Evolutionary conservation across 2,888 invertebrate species (phyloP).

Genomic region (Embidobia sp.): DNA sequence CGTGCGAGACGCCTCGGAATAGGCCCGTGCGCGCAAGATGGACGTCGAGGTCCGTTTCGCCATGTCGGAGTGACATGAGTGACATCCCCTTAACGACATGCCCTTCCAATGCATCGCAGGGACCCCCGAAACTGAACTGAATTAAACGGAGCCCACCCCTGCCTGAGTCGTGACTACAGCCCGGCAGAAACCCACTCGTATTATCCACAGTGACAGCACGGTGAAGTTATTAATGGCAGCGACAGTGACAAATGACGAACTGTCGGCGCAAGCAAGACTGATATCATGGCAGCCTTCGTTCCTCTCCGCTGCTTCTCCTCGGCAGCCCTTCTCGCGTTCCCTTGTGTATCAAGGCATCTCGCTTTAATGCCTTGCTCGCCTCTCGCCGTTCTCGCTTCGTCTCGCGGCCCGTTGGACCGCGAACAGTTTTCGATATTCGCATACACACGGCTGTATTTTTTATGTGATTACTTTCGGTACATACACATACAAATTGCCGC

Average conservation of each 20-base stretch:
- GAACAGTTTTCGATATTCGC: conserved; percentile 57
- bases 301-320: conserved; percentile 71
- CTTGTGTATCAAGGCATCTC: conserved; percentile 52
- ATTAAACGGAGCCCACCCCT: conserved; percentile 66
- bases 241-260: conserved; percentile 82
- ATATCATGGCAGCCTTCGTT: conserved; percentile 81
- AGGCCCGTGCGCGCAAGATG: conserved; percentile 71
- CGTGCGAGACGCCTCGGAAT: conserved; percentile 19
- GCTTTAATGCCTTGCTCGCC: conserved; percentile 44
- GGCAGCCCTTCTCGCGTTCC: conserved; percentile 64
- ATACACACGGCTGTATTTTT: conserved; percentile 21
- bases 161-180: conserved; percentile 69
- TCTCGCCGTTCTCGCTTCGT: conserved; percentile 36
- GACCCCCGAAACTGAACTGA: conserved; percentile 78
- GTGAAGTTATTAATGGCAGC: conserved; percentile 81
- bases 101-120: conserved; percentile 79
- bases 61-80: conserved; percentile 79
- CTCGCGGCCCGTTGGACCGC: conserved; percentile 48
- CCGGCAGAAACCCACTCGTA: conserved; percentile 79
- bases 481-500: not conserved
- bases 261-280: conserved; percentile 82
- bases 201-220: conserved; percentile 82
- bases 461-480: conserved; percentile 1
- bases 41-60: conserved; percentile 72
- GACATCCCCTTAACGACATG: conserved; percentile 81